These are phyloP conservation scores for Neuroscelio doddi DNA, from an alignment of 2,888 invertebrate species.

Conservation along the genomic window DNA sequence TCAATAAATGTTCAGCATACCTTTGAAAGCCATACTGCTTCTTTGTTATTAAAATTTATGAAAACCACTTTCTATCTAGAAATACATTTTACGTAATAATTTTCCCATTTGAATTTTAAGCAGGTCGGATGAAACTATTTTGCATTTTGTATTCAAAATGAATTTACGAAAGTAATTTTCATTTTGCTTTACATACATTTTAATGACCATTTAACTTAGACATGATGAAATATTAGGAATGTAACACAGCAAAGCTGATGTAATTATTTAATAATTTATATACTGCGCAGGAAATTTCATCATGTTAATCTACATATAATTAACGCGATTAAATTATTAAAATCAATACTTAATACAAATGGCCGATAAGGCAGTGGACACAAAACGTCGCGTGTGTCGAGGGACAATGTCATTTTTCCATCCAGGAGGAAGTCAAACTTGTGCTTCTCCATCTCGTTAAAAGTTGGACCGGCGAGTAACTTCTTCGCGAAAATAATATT, in stretches of 20 bases:
- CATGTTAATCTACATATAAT: too few species aligned
- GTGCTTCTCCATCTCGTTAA: constrained; percentile 63
- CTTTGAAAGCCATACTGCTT: constrained; percentile 24
- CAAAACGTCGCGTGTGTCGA: constrained; percentile 4
- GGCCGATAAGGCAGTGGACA: too few species aligned
- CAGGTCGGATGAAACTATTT: constrained; percentile 33
- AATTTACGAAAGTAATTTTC: constrained; percentile 34
- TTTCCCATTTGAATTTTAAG: constrained; percentile 43
- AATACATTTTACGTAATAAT: constrained; percentile 44
- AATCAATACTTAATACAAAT: too few species aligned
- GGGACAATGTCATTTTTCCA: constrained; percentile 54
- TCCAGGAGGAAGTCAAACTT: constrained; percentile 57
- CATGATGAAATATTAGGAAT: constrained; percentile 32
- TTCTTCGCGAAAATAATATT: constrained; percentile 62
- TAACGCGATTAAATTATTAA: too few species aligned
- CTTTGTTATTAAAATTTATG: constrained; percentile 42
- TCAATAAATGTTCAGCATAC: constrained; percentile 28
- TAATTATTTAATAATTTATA: constrained; percentile 21
- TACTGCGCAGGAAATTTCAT: too few species aligned
- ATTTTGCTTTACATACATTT: constrained; percentile 39
- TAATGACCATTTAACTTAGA: constrained; percentile 38
- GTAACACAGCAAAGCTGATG: constrained; percentile 28
- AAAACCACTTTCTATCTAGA: constrained; percentile 41
- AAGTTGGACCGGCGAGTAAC: constrained; percentile 56
- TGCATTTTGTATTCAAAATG: constrained; percentile 39